A percentile compares a stretch with the other conserved stretches of the same genome.
These are phyloP conservation scores for Sinocyclocheilus maitianheensis DNA, from an alignment of 2,113 vertebrate species.

Conservation along the genomic window DNA sequence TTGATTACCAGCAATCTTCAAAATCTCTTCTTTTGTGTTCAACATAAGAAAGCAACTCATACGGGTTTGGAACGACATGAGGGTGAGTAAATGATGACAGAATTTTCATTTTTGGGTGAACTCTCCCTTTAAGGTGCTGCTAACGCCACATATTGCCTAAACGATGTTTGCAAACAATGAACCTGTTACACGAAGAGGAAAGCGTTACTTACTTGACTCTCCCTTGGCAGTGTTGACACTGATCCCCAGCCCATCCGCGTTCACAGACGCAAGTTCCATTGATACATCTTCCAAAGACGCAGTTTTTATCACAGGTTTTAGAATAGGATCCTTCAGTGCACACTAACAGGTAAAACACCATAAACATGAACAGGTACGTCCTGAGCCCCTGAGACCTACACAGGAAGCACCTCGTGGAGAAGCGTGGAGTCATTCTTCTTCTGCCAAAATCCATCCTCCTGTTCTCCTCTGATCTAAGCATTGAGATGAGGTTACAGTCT, in stretches of 20 bases:
- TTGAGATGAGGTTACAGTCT: not conserved
- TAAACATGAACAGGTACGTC: constrained; percentile 74
- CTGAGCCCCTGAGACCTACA: constrained; percentile 31
- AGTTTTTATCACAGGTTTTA: constrained; percentile 80
- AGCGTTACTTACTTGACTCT: constrained; percentile 82
- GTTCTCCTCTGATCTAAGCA: not conserved
- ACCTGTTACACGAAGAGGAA: not conserved
- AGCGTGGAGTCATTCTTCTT: constrained; percentile 10
- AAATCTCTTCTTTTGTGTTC: too few species aligned
- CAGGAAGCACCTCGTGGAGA: not conserved
- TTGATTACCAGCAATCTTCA: too few species aligned
- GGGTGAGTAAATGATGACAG: too few species aligned
- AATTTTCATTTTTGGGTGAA: too few species aligned
- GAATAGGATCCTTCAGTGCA: constrained; percentile 80
- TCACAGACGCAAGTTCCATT: constrained; percentile 85
- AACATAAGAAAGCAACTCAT: too few species aligned
- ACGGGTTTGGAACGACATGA: too few species aligned
- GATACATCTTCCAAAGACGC: constrained; percentile 83
- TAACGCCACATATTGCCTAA: not conserved
- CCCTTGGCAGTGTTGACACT: constrained; percentile 86
- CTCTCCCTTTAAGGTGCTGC: not conserved
- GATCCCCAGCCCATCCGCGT: constrained; percentile 86
- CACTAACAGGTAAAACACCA: constrained; percentile 77
- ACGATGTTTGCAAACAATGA: constrained; percentile 1
- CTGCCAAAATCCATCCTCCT: not conserved